phyloP scores from a whole-genome alignment of 2,797 vertebrate species.

The Neosilurus mollespiculum region DNA sequence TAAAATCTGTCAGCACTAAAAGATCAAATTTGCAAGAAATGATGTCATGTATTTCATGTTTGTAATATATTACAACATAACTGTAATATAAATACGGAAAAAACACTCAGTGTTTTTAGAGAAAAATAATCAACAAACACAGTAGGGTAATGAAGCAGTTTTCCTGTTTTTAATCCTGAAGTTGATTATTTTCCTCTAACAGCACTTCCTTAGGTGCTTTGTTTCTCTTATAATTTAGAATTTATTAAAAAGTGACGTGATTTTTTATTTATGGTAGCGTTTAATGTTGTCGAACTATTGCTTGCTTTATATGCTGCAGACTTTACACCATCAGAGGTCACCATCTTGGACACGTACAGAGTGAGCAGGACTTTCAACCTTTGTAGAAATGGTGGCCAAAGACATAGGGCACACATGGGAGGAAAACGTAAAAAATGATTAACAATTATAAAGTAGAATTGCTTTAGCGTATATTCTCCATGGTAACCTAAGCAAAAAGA shows the following conservation, averaged over 20 bases:
- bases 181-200: not conserved
- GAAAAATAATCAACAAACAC: not conserved
- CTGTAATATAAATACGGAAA: constrained; percentile 32
- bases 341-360: too few species aligned
- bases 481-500: too few species aligned
- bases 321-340: too few species aligned
- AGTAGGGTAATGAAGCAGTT: not conserved
- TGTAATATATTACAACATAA: constrained; percentile 62
- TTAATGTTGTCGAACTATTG: not conserved
- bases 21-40: constrained; percentile 60
- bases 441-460: too few species aligned
- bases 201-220: not conserved
- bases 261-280: not conserved
- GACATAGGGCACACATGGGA: too few species aligned
- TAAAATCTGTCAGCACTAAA: constrained; percentile 64
- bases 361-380: too few species aligned
- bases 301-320: not conserved
- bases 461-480: too few species aligned
- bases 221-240: not conserved
- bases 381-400: too few species aligned
- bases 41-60: constrained; percentile 59
- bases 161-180: not conserved
- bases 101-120: not conserved
- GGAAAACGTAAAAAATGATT: too few species aligned
- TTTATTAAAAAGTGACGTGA: not conserved